Conservation (phyloP, 1,140 invertebrate genomes). For the Drosophila ficusphila region DNA sequence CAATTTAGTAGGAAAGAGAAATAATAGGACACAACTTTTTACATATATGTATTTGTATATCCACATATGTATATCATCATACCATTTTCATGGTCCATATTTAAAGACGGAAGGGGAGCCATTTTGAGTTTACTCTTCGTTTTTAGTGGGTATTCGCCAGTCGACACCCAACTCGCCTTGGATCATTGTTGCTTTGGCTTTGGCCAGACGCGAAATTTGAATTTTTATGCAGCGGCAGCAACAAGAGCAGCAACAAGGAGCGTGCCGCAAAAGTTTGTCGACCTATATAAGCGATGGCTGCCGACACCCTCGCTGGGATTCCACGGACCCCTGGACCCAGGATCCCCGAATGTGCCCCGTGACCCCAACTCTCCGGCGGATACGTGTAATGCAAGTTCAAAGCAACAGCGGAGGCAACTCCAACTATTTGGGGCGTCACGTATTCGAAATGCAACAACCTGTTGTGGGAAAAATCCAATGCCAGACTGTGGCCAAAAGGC, state of each 20-base stretch:
- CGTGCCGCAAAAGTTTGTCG: slow-evolving; percentile 80
- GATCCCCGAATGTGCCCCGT: too few species aligned
- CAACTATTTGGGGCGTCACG: slow-evolving; percentile 78
- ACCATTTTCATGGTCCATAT: too few species aligned
- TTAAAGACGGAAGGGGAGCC: too few species aligned
- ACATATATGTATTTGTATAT: too few species aligned
- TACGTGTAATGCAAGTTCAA: slow-evolving; percentile 81
- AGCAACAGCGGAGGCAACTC: slow-evolving; percentile 51
- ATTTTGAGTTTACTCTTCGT: too few species aligned
- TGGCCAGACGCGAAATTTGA: slow-evolving; percentile 73
- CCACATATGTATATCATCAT: too few species aligned
- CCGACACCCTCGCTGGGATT: slow-evolving; percentile 25
- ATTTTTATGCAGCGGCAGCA: slow-evolving; percentile 71
- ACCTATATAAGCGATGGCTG: slow-evolving; percentile 72
- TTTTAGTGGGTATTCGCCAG: slow-evolving; percentile 4
- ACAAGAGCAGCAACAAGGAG: slow-evolving; percentile 45
- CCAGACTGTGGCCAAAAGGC: slow-evolving; percentile 10
- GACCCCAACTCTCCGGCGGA: slow-evolving; percentile 30
- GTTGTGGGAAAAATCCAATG: slow-evolving; percentile 63
- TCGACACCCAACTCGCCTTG: neutral
- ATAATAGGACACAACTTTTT: too few species aligned
- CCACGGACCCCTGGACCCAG: slow-evolving; percentile 1
- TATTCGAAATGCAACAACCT: slow-evolving; percentile 79
- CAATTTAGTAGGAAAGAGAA: too few species aligned
- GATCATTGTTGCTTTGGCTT: slow-evolving; percentile 28